Percentiles rank a stretch among this genome's conserved stretches.
These are phyloP conservation scores for Phrixothrix hirtus DNA, from an alignment of 2,888 invertebrate species.

Conservation along the genomic window DNA sequence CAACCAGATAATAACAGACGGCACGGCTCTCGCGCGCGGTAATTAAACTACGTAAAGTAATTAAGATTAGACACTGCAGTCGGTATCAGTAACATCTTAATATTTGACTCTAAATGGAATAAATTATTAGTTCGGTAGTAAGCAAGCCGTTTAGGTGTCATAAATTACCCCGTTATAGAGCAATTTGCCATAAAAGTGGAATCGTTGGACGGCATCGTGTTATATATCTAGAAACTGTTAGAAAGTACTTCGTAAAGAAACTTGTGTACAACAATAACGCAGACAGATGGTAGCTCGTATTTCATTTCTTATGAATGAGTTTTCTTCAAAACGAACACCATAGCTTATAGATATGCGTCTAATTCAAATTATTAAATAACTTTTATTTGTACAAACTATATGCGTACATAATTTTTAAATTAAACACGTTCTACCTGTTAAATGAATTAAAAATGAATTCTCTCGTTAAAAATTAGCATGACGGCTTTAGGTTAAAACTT, in stretches of 20 bases:
- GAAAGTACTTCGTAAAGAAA: slow-evolving; percentile 49
- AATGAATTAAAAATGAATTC: not conserved
- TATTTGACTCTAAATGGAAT: slow-evolving; percentile 51
- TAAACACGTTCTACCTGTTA: too few relatives aligned
- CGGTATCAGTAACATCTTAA: slow-evolving; percentile 51
- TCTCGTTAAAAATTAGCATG: slow-evolving; percentile 41
- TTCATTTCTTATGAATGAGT: slow-evolving; percentile 47
- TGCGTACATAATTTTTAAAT: too few relatives aligned
- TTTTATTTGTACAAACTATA: too few relatives aligned
- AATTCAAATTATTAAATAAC: too few relatives aligned
- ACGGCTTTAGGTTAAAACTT: slow-evolving; percentile 37
- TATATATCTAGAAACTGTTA: slow-evolving; percentile 48
- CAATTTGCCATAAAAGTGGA: slow-evolving; percentile 47
- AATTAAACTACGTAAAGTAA: slow-evolving; percentile 52
- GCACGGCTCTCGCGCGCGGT: slow-evolving; percentile 41
- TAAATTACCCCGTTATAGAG: slow-evolving; percentile 48
- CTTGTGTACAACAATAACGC: slow-evolving; percentile 48
- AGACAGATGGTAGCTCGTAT: slow-evolving; percentile 48
- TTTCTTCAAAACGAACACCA: slow-evolving; percentile 32
- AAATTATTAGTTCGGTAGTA: slow-evolving; percentile 50
- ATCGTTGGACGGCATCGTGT: slow-evolving; percentile 45
- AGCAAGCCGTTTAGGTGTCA: slow-evolving; percentile 45
- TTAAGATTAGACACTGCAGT: slow-evolving; percentile 50
- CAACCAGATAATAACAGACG: slow-evolving; percentile 47
- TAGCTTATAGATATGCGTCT: not conserved